A percentile compares a stretch with the other conserved stretches of the same genome.
Conservation (phyloP, 2,888 invertebrate genomes). For the Agrochola litura region DNA sequence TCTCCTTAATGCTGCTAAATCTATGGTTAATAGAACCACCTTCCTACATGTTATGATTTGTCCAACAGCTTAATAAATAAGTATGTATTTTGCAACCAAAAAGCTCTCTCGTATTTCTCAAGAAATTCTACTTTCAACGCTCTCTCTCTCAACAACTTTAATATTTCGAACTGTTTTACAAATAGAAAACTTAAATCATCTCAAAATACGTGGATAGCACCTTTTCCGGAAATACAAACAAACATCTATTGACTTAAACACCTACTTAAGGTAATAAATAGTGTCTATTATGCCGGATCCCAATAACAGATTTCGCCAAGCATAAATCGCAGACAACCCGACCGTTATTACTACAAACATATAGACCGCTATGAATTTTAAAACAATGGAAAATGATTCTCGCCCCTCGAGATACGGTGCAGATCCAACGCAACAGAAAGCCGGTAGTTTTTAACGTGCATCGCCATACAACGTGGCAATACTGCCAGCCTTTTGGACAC, state of each 20-base stretch:
- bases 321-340: constrained; percentile 73
- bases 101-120: neutral
- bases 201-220: constrained; percentile 38
- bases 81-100: neutral
- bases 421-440: constrained; percentile 36
- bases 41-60: no score
- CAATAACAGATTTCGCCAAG: constrained; percentile 78
- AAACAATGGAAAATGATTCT: constrained; percentile 62
- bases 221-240: constrained; percentile 36
- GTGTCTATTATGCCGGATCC: no score
- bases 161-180: constrained; percentile 7
- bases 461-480: constrained; percentile 33
- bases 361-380: constrained; percentile 58
- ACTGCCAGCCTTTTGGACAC: no score
- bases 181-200: constrained; percentile 9
- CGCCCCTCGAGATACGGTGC: constrained; percentile 54
- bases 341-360: no score
- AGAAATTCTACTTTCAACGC: constrained; percentile 19
- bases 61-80: neutral
- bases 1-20: no score
- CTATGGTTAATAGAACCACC: no score
- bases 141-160: neutral
- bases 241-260: constrained; percentile 59
- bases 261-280: constrained; percentile 70
- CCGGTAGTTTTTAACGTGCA: constrained; percentile 74